Base-by-base conservation (phyloP, 2,797 vertebrate genomes). In the Phalloptychus januarius region DNA sequence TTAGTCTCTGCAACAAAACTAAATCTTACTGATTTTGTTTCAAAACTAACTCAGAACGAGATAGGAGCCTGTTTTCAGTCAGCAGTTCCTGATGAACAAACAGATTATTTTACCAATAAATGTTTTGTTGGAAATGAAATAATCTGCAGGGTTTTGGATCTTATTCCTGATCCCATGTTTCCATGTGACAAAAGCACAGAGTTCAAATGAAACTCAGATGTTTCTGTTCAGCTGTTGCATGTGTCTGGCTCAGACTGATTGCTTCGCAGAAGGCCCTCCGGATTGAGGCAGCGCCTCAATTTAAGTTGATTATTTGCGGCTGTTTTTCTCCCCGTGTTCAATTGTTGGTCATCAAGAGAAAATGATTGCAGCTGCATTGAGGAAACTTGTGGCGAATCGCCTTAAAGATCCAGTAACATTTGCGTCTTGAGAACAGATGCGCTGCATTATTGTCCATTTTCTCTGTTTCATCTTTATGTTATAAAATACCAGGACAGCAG, bases 111-210 rank as follows among this genome's bases (percentile, higher is more conserved):
- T 45, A 45, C 44, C 15, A 13, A 45, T 45, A 45, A 45, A 45
- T 45, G 44, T 45, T 45, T 45, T 45, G 44, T 45, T 45, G 44
- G 44, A 45, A 45, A 15, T 45, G 45, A 18, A 46, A 46, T 18
- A 18, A 46, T 46, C 46, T 48, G 46, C 7, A 48, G 46, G 18
- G 1, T 7, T 46, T 48, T 48, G 16, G 5, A 48, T 48, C 1
- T 48, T 2, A 18, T 33, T 33, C 3, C n/a, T 16, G 58, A 36
- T 36, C 16, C 23, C 52, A 45, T 58, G 31, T 71, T 45, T 65
- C 70, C 56, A 31, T 42, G 36, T 82, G 86, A 89, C 89, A 61
- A 90, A 92, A 91, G 86, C 81, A 85, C 76, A 80, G 80, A 80
- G 77, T 83, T 79, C 63, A 76, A 72, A 88, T 81, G n/a, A 83